These are phyloP conservation scores for Ormyrus pomaceus DNA, from an alignment of 2,888 invertebrate genomes.

Conservation along the genomic window DNA sequence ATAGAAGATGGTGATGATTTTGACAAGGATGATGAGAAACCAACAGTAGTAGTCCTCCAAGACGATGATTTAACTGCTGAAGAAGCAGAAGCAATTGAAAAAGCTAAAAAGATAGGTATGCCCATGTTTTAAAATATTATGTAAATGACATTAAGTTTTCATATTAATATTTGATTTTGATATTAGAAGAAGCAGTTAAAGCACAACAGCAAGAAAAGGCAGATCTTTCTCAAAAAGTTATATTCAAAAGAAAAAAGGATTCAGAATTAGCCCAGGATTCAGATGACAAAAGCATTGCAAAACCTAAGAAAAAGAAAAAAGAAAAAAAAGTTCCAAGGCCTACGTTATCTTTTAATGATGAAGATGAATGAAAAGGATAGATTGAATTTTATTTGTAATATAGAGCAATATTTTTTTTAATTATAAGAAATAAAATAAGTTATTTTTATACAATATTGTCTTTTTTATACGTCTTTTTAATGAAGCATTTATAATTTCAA, in stretches of 20 bases:
- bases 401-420: constrained; percentile 6
- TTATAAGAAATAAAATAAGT: not conserved
- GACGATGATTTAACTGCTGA: constrained; percentile 79
- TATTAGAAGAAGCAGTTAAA: constrained; percentile 27
- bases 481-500: not conserved
- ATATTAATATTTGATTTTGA: constrained; percentile 8
- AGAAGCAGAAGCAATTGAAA: constrained; percentile 75
- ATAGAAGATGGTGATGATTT: constrained; percentile 63
- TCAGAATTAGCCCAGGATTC: constrained; percentile 57
- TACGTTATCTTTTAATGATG: constrained; percentile 69
- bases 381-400: not conserved
- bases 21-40: constrained; percentile 78
- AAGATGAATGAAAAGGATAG: constrained; percentile 66
- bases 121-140: constrained; percentile 10
- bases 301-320: constrained; percentile 53
- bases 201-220: constrained; percentile 75
- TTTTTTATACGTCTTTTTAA: not conserved
- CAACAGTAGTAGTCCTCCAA: constrained; percentile 78
- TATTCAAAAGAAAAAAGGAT: constrained; percentile 76
- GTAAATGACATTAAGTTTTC: not conserved
- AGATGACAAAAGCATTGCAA: constrained; percentile 55
- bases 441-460: not conserved
- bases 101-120: constrained; percentile 68
- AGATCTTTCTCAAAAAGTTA: constrained; percentile 79
- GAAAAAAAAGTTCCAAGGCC: constrained; percentile 60